Evolutionary conservation across 1,140 invertebrate species (phyloP), one percentile per base, ranked within the genome.

Genomic region (Zaprionus camerounensis): DNA sequence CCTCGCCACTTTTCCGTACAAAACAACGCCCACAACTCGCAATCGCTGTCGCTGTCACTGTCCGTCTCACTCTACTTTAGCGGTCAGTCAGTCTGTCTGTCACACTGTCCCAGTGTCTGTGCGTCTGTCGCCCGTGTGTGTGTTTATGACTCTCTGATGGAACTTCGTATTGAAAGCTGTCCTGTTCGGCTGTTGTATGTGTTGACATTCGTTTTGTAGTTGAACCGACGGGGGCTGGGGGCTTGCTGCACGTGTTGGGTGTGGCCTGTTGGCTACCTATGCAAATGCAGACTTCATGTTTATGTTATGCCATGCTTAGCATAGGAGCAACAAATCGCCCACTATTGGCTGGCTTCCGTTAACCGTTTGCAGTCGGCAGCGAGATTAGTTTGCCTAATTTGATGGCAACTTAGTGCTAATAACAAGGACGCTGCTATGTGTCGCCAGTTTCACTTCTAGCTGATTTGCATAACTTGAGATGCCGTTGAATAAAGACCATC

Each of bases 381-480:
- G 11, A 86, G 86, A 91, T 91, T 91, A 91, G 86, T 91, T 91
- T 86, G 79, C 82, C 81, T 77, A 91, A 91, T 91, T 86, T 91
- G 81, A 91, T 91, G 82, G 83, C 80, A 91, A 91, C 87, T 91
- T 87, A 79, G 80, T 71, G 80, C 78, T 81, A 81, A 86, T 91
- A 91, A 91, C 80, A 91, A 66, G 59, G 78, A 36, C 20, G 62
- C 53, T 46, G 62, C 57, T 46, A 53, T 68, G 62, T 76, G 70
- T 41, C 44, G 44, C 28, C 34, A 51, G 31, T 55, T 68, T 13
- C n/a, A 53, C 70, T 63, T 67, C 34, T 51, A 22, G 56, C 34
- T 31, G 49, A 41, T 53, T 38, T 69, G 80, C 76, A 80, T 71
- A 69, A 71, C 81, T 88, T 76, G 28, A 84, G 78, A 55, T 62